Percentiles rank a stretch among this genome's conserved stretches.
Conservation (phyloP, 2,797 vertebrate genomes). For the Columba guinea region DNA sequence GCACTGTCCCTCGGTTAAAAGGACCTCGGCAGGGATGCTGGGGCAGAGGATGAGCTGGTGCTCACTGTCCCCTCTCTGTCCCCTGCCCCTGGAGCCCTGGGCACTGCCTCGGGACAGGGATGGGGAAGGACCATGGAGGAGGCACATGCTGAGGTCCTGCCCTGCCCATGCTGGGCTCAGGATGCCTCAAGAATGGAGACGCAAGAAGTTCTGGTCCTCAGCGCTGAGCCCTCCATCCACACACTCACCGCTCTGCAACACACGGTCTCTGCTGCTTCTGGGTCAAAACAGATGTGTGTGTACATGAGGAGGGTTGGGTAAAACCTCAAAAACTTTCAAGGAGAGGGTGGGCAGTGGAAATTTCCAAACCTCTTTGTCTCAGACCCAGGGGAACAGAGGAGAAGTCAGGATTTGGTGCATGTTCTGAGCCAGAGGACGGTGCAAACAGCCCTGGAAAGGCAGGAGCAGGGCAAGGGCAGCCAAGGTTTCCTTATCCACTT, state of each 20-base stretch:
- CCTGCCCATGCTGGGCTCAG: not conserved
- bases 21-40: not conserved
- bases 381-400: not conserved
- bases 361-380: not conserved
- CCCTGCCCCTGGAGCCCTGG: rapidly evolving
- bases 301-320: too few species aligned
- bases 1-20: not conserved
- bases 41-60: not conserved
- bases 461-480: not conserved
- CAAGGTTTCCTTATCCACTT: not conserved
- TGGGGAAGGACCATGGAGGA: rapidly evolving
- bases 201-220: rapidly evolving
- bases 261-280: not conserved
- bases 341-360: not conserved
- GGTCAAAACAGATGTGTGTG: not conserved
- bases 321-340: not conserved
- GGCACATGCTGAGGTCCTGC: rapidly evolving
- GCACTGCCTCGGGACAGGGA: not conserved
- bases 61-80: rapidly evolving
- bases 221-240: rapidly evolving
- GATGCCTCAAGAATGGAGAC: not conserved
- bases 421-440: not conserved
- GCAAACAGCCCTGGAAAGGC: not conserved
- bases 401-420: too few species aligned
- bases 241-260: rapidly evolving